Conservation (phyloP, 2,113 vertebrate species). For the Mustela nigripes region DNA sequence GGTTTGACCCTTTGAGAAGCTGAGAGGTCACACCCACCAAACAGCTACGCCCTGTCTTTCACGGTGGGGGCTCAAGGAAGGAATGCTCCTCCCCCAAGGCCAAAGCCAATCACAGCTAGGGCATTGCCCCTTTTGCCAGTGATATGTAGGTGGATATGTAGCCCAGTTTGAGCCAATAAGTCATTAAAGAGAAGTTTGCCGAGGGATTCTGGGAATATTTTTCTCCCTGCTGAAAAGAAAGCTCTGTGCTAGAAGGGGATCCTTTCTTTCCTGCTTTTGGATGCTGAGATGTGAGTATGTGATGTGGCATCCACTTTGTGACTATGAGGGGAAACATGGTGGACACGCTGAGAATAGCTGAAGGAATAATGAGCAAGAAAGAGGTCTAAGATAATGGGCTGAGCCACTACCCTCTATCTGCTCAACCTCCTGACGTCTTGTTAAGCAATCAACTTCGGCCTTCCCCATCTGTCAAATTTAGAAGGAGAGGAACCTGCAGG, state of each 20-base stretch:
- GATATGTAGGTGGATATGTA: background rate
- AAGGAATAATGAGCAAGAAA: background rate
- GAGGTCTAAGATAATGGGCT: background rate
- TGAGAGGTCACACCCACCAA: background rate
- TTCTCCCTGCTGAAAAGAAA: background rate
- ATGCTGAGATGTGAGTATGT: background rate
- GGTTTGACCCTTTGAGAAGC: background rate
- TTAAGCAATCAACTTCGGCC: background rate
- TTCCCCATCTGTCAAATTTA: background rate
- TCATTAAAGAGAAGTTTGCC: background rate
- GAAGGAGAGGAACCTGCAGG: background rate
- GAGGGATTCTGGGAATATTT: background rate
- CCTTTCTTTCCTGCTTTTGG: background rate
- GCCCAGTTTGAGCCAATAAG: background rate
- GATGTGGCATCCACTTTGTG: conserved; percentile 26
- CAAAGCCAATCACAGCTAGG: background rate
- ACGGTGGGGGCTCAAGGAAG: background rate
- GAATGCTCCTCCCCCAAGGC: background rate
- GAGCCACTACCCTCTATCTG: background rate
- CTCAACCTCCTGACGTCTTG: background rate
- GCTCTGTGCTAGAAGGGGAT: background rate
- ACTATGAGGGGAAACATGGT: background rate
- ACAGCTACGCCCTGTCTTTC: background rate
- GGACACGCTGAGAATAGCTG: background rate
- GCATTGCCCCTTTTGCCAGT: background rate